Evolutionary conservation across 1,140 invertebrate species (phyloP).

Genomic region (Drosophila melanica): DNA sequence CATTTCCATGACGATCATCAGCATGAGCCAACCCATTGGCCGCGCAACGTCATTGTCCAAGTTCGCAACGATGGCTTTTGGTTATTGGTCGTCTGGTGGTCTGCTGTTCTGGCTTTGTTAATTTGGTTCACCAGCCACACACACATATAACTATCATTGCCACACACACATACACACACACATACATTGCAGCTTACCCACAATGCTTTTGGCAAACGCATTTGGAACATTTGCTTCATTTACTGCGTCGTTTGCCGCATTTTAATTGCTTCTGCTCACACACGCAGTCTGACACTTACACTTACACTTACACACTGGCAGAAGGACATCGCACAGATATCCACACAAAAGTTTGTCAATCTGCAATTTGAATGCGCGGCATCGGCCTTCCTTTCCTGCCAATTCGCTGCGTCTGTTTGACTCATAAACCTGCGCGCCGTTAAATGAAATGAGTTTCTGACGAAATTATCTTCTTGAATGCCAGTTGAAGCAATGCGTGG

Average conservation of each 20-base stretch:
- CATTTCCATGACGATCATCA: not conserved
- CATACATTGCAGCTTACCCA: slow-evolving; percentile 8
- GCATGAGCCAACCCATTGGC: not conserved
- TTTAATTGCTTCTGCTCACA: slow-evolving; percentile 79
- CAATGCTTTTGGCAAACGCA: slow-evolving; percentile 76
- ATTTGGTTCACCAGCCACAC: slow-evolving; percentile 66
- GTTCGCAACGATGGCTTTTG: slow-evolving; percentile 63
- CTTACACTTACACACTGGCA: slow-evolving; percentile 21
- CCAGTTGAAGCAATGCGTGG: slow-evolving; percentile 1
- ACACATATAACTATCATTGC: slow-evolving; percentile 33
- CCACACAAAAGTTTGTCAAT: slow-evolving; percentile 69
- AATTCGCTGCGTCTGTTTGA: slow-evolving; percentile 58
- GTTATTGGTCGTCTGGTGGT: slow-evolving; percentile 72
- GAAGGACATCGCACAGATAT: slow-evolving; percentile 25
- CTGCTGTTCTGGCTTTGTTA: slow-evolving; percentile 73
- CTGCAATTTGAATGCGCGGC: slow-evolving; percentile 77
- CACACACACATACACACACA: slow-evolving; percentile 19
- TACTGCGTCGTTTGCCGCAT: slow-evolving; percentile 81
- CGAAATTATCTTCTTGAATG: slow-evolving; percentile 67
- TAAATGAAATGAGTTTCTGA: slow-evolving; percentile 81
- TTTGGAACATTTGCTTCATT: slow-evolving; percentile 80
- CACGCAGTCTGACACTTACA: slow-evolving; percentile 29
- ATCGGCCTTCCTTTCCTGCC: slow-evolving; percentile 59
- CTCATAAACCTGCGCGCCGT: slow-evolving; percentile 77
- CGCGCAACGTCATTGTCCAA: slow-evolving; percentile 60